These are phyloP conservation scores for Beaufortia kweichowensis DNA, from an alignment of 2,113 vertebrate genomes.

Conservation along the genomic window DNA sequence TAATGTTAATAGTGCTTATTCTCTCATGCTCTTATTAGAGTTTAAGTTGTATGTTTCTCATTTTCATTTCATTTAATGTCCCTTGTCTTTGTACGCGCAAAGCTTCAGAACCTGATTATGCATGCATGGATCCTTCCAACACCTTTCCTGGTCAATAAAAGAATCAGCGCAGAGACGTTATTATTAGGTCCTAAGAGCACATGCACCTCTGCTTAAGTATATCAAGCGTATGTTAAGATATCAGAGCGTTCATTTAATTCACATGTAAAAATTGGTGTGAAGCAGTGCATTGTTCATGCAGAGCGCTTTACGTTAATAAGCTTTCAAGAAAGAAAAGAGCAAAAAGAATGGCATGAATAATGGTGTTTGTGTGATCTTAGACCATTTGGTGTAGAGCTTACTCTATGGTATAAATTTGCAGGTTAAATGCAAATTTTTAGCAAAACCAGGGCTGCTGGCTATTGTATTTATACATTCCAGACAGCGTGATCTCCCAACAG, in stretches of 20 bases:
- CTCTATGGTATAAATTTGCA: too few relatives aligned
- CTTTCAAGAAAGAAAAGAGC: neutral
- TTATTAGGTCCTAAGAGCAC: neutral
- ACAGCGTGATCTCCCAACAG: neutral
- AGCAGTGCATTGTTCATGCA: neutral
- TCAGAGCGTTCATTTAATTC: conserved; percentile 5
- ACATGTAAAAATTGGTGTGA: conserved; percentile 8
- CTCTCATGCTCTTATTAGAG: too few relatives aligned
- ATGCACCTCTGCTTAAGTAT: neutral
- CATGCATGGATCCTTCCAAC: conserved; percentile 44
- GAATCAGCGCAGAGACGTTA: neutral
- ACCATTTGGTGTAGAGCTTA: too few relatives aligned
- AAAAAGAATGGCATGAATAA: neutral
- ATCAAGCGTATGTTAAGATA: neutral
- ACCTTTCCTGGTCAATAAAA: conserved; percentile 36
- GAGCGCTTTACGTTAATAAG: neutral
- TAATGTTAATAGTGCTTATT: too few relatives aligned
- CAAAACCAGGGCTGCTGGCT: too few relatives aligned
- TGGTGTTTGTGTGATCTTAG: too few relatives aligned
- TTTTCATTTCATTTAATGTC: too few relatives aligned
- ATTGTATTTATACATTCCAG: too few relatives aligned
- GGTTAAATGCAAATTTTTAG: too few relatives aligned
- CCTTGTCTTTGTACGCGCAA: too few relatives aligned
- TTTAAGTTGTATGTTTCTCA: too few relatives aligned
- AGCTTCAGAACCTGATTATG: conserved; percentile 31